These are phyloP conservation scores for Brenthis hecate DNA, from an alignment of 2,888 invertebrate species.

Conservation along the genomic window DNA sequence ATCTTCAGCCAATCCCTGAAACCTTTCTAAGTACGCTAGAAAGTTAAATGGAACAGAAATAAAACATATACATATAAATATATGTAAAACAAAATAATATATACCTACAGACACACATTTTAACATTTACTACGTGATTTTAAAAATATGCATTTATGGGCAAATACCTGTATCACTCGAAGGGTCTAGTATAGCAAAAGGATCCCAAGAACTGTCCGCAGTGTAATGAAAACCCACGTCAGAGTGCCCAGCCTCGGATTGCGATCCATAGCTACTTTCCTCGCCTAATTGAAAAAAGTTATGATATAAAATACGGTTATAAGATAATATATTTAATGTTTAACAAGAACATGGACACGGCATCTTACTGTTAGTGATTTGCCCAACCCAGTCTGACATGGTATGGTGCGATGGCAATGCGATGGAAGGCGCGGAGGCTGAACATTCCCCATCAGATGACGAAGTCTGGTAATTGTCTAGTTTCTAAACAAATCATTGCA, in stretches of 20 bases:
- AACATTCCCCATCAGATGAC: slow-evolving; percentile 85
- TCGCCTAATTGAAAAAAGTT: slow-evolving; percentile 72
- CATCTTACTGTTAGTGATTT: slow-evolving; percentile 90
- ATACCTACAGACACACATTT: too few species aligned
- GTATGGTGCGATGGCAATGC: slow-evolving; percentile 79
- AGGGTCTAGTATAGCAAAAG: slow-evolving; percentile 89
- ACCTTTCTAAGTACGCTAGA: too few species aligned
- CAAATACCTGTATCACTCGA: slow-evolving; percentile 87
- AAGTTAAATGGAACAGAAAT: too few species aligned
- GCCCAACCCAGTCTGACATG: slow-evolving; percentile 93
- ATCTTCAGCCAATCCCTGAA: too few species aligned
- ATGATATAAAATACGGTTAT: slow-evolving; percentile 9
- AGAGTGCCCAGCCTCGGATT: slow-evolving; percentile 85
- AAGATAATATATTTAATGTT: not conserved
- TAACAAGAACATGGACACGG: slow-evolving; percentile 7
- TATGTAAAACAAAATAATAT: too few species aligned
- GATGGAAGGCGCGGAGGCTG: slow-evolving; percentile 83
- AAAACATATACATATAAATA: too few species aligned
- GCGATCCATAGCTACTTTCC: slow-evolving; percentile 92
- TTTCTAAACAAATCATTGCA: slow-evolving; percentile 63
- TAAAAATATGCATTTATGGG: too few species aligned
- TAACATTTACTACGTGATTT: too few species aligned
- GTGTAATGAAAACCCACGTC: slow-evolving; percentile 76
- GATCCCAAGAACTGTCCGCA: slow-evolving; percentile 85
- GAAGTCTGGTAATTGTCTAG: slow-evolving; percentile 76